Evolutionary conservation across 2,113 vertebrate species (phyloP), one percentile per base, ranked within the genome.

Genomic region (Leptobrachium leishanense): DNA sequence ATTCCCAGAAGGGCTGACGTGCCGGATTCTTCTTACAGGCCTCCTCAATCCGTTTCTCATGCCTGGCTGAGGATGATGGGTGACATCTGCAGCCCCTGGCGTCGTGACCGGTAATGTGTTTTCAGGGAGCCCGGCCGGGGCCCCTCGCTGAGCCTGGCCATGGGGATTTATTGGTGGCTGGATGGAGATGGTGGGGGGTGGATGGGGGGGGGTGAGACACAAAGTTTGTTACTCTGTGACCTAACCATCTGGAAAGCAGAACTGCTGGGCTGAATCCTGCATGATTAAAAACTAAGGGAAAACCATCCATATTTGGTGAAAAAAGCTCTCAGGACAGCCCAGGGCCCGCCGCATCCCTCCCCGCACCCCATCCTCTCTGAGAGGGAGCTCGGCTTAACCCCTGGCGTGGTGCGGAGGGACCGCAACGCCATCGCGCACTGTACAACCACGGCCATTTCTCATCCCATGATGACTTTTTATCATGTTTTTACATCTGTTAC

Each of bases 221-320:
- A 9, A 31, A 43, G 77, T 63, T 80, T 67, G 50, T 67, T 1
- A 73, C 81, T 81, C 46, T 84, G 83, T 92, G 92, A 92, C 88
- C 88, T 92, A 92, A 92, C 89, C 93, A 90, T 92, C 90, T 91
- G 90, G 86, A 90, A 88, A 88, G 91, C 91, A 89, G 88, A 82
- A 79, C 87, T 90, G 89, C 91, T 90, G 90, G 90, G 91, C 91
- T 85, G 84, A 59, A 87, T 89, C 92, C 91, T 88, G 88, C 89
- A 75, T 92, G 92, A 88, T 85, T 87, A 89, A 90, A 91, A 91
- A 87, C 84, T 83, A 90, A 89, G 88, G 87, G 82, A 88, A 91
- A 93, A 89, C 88, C 91, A 92, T 90, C 94, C 94, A 95, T 94
- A 95, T 95, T 95, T 93, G 94, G 94, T 89, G 91, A 93, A 92